These are phyloP conservation scores for Drosophila kepulauana DNA, from an alignment of 1,140 invertebrate genomes.

Conservation along the genomic window DNA sequence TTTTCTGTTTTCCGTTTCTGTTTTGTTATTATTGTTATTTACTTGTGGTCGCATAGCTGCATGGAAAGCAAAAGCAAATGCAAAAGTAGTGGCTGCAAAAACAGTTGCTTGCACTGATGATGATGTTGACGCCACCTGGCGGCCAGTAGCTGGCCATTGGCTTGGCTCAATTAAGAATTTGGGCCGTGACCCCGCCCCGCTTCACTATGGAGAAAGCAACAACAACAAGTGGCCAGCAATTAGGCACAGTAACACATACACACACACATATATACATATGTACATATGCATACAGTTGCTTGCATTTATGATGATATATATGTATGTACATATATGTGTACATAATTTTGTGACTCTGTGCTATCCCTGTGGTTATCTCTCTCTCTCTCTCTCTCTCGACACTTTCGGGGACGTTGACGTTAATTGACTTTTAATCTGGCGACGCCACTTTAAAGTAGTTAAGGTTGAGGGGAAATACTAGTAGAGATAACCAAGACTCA, in stretches of 20 bases:
- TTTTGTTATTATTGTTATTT: constrained; percentile 14
- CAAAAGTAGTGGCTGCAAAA: constrained; percentile 4
- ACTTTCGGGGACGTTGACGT: constrained; percentile 20
- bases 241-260: constrained; percentile 9
- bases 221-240: constrained; percentile 30
- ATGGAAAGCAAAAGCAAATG: constrained; percentile 22
- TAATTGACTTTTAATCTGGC: constrained; percentile 56
- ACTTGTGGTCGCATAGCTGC: constrained; percentile 30
- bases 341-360: not conserved
- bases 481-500: not conserved
- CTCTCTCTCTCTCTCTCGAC: not conserved
- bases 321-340: not conserved
- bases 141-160: constrained; percentile 57
- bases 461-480: not conserved
- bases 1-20: not conserved
- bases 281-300: not conserved
- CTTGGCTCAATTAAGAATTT: constrained; percentile 69
- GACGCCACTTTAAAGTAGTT: constrained; percentile 34
- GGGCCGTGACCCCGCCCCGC: constrained; percentile 40
- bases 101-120: constrained; percentile 17
- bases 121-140: constrained; percentile 41
- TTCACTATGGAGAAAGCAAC: constrained; percentile 55
- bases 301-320: too few species aligned
- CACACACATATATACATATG: constrained; percentile 2
- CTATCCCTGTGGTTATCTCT: constrained; percentile 24